Evolutionary conservation across 2,113 vertebrate genomes (phyloP).

Genomic region (Carlito syrichta): DNA sequence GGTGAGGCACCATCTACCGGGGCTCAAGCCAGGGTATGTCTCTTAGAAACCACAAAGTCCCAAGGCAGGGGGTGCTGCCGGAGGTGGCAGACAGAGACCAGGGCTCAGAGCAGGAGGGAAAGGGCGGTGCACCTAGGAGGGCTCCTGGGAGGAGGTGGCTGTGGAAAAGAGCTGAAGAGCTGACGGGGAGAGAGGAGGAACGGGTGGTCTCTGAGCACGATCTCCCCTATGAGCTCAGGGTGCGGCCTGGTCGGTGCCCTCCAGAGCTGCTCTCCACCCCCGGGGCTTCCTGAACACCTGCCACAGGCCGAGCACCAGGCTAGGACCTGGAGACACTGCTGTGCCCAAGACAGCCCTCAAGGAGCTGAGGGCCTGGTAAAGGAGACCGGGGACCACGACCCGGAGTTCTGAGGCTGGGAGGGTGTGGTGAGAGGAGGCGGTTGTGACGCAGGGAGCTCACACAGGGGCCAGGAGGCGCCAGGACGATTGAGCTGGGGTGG

Average conservation of each 20-base stretch:
- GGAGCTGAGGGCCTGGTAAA: neutral
- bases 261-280: neutral
- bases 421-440: neutral
- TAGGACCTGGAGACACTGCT: neutral
- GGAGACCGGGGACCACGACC: neutral
- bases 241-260: no score
- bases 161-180: no score
- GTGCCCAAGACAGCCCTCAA: neutral
- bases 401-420: neutral
- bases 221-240: neutral
- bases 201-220: neutral
- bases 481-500: neutral
- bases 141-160: neutral
- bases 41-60: neutral
- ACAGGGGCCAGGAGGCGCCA: accelerated
- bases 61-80: neutral
- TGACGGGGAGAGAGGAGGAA: neutral
- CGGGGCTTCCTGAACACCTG: neutral
- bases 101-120: neutral
- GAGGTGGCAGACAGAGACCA: neutral
- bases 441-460: neutral
- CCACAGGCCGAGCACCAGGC: neutral
- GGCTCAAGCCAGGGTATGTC: accelerated
- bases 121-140: neutral
- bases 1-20: neutral